Percentiles rank a stretch among this genome's conserved stretches.
Evolutionary conservation across 2,888 invertebrate species (phyloP).

Genomic region (Erebia palarica): DNA sequence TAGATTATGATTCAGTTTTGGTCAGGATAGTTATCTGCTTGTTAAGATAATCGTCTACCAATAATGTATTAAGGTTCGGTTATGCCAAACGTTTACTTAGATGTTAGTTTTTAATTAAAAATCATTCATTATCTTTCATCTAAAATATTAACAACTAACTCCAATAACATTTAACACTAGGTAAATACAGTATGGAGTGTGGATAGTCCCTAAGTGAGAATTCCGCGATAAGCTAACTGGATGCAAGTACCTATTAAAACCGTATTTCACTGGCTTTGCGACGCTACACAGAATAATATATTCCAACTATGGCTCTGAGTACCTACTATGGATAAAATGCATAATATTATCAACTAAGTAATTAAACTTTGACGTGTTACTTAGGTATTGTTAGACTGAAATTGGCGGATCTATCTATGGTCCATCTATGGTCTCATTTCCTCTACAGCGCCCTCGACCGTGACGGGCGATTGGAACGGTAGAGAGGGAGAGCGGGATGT

Average conservation of each 20-base stretch:
- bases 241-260: conserved; percentile 8
- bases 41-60: neutral
- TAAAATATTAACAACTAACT: no score
- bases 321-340: no score
- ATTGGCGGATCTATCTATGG: no score
- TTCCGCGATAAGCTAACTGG: conserved; percentile 13
- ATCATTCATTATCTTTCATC: neutral
- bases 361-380: neutral
- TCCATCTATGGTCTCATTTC: no score
- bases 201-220: conserved; percentile 8
- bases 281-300: neutral
- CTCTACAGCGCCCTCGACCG: no score
- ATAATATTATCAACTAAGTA: no score
- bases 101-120: neutral
- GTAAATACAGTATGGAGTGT: neutral
- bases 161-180: no score
- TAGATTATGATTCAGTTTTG: conserved; percentile 1
- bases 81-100: neutral
- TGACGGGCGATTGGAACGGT: no score
- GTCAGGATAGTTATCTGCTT: neutral
- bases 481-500: no score
- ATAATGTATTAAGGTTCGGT: neutral
- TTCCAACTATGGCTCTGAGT: no score
- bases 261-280: conserved; percentile 14
- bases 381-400: no score